Conservation (phyloP, 2,113 vertebrate species). For the Lepisosteus osseus region DNA sequence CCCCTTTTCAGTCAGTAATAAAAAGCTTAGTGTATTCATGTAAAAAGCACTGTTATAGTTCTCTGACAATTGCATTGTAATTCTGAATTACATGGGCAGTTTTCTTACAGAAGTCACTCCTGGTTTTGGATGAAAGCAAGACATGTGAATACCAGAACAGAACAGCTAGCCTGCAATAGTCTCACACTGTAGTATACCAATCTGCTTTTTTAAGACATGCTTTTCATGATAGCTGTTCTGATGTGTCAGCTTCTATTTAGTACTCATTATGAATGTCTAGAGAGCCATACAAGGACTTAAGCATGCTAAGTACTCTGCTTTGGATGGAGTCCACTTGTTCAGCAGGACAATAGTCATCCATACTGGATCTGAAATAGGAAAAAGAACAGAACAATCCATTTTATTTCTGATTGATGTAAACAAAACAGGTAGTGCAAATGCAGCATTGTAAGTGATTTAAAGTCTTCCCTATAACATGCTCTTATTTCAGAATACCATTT, state of each 20-base stretch:
- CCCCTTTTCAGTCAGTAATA: too few species aligned
- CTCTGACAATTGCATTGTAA: too few species aligned
- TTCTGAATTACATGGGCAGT: too few species aligned
- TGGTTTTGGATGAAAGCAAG: too few species aligned
- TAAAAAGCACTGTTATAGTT: too few species aligned
- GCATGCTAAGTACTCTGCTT: slow-evolving; percentile 66
- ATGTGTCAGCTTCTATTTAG: slow-evolving; percentile 26
- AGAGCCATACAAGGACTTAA: slow-evolving; percentile 69
- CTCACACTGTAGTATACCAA: too few species aligned
- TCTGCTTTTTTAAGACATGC: too few species aligned
- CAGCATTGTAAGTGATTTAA: slow-evolving; percentile 30
- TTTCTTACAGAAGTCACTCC: too few species aligned
- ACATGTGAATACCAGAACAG: too few species aligned
- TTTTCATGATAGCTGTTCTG: background rate
- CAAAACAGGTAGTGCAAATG: slow-evolving; percentile 27
- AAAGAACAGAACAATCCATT: slow-evolving; percentile 26
- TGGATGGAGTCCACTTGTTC: slow-evolving; percentile 89
- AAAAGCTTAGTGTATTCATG: too few species aligned
- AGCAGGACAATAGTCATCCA: slow-evolving; percentile 95
- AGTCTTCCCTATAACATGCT: background rate
- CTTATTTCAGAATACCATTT: background rate
- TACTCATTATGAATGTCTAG: slow-evolving; percentile 83
- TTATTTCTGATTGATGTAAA: slow-evolving; percentile 30
- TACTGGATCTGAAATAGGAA: slow-evolving; percentile 76
- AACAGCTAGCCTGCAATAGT: too few species aligned